Evolutionary conservation across 2,888 invertebrate genomes (phyloP).

Genomic region (Physocephala rufipes): DNA sequence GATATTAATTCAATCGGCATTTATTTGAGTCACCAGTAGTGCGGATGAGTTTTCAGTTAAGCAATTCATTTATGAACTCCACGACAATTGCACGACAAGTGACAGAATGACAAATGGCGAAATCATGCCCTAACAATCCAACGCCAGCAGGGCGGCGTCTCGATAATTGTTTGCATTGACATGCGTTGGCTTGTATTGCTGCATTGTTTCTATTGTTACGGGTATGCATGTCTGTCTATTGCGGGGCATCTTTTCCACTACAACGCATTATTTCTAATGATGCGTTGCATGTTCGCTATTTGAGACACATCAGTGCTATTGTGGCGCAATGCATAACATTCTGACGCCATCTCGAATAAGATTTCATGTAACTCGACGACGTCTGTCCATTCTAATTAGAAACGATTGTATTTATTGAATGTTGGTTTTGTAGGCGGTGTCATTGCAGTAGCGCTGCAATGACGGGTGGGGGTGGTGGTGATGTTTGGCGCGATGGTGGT

Average conservation of each 20-base stretch:
- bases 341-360: slow-evolving; percentile 22
- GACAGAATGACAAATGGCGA: neutral
- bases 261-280: no score
- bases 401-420: neutral
- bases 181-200: neutral
- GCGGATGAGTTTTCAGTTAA: neutral
- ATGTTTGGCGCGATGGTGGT: no score
- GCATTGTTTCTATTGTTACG: no score
- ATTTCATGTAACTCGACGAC: slow-evolving; percentile 22
- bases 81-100: neutral
- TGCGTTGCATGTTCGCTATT: no score
- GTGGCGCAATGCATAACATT: no score
- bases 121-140: neutral
- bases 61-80: slow-evolving; percentile 4
- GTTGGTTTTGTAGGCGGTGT: neutral
- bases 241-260: no score
- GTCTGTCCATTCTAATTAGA: no score
- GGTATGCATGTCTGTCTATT: no score
- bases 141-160: neutral
- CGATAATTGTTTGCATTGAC: no score
- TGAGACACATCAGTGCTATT: no score
- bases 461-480: no score
- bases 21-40: neutral
- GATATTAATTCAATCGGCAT: slow-evolving; percentile 56
- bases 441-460: no score